Evolutionary conservation across 2,113 vertebrate species (phyloP), one percentile per base, ranked within the genome.

Genomic region (Clupea harengus): DNA sequence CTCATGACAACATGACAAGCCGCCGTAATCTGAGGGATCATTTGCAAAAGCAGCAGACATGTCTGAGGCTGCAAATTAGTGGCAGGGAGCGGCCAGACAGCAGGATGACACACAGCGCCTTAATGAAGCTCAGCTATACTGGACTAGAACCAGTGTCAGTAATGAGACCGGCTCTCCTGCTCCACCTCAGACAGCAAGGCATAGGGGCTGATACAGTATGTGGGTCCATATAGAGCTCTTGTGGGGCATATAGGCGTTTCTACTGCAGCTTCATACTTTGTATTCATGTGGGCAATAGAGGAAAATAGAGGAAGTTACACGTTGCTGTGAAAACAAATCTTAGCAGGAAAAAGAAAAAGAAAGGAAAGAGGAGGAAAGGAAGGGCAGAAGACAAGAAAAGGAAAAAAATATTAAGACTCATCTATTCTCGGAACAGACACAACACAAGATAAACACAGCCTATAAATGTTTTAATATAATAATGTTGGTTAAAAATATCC

Each of bases 21-120:
- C 32, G 60, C 52, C 75, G 85, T 89, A 89, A 89, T 88, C 89
- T 75, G 45, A 1, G 45, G 25, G 54, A 81, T 88, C 82, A 85
- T 83, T 84, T 87, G 83, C 89, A 84, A 83, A 81, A 84, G 82
- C 82, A 82, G 87, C 85, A 84, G 85, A 86, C 85, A 81, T 82
- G 82, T 82, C 81, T 85, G 82, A 44, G 67, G 54, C 83, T 67
- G 28, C 83, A 84, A 86, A 45, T 75, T 32, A 32, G 85, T 83
- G 82, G 81, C 84, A 32, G 52, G 28, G n/a, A 64, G 9, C 72
- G n/a, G 67, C 25, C 8, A 11, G n/a, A 32, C 25, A 28, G 28
- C 32, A 28, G 25, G n/a, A 15, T 75, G 60, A 32, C 28, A 15
- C 4, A 4, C 28, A 18, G 72, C 28, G 28, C 28, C n/a, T 15